These are phyloP conservation scores for Oplegnathus fasciatus DNA, from an alignment of 2,113 vertebrate genomes.

Conservation along the genomic window DNA sequence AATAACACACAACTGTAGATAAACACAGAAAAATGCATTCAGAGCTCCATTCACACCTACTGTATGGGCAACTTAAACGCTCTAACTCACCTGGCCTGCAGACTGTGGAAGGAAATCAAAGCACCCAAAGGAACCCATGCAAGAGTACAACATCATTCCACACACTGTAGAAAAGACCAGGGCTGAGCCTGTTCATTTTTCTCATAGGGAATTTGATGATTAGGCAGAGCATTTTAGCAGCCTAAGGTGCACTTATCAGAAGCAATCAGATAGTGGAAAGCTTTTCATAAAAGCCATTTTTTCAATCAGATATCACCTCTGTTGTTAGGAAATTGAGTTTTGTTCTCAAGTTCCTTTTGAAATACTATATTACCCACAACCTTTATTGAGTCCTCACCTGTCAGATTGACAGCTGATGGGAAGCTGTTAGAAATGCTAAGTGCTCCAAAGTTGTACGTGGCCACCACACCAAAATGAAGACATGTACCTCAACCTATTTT, in stretches of 20 bases:
- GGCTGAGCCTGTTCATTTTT: neutral
- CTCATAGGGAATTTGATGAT: neutral
- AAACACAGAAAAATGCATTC: neutral
- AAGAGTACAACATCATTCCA: neutral
- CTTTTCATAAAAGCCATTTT: slow-evolving; percentile 21
- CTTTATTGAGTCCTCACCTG: slow-evolving; percentile 10
- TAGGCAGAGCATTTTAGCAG: slow-evolving; percentile 6
- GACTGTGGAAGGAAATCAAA: neutral
- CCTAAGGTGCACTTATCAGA: slow-evolving; percentile 1
- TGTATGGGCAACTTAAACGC: neutral
- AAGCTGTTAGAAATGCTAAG: neutral
- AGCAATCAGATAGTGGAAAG: neutral
- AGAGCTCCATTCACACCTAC: neutral
- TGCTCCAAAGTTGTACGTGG: neutral
- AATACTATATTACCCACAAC: slow-evolving; percentile 18
- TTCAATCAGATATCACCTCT: slow-evolving; percentile 27
- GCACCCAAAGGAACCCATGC: neutral
- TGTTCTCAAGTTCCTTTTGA: slow-evolving; percentile 29
- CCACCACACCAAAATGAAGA: neutral
- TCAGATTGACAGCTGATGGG: neutral
- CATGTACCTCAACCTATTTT: neutral
- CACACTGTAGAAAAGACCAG: neutral
- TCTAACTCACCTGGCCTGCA: neutral
- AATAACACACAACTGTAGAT: slow-evolving; percentile 10
- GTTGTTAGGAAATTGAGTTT: slow-evolving; percentile 32